These are phyloP conservation scores for Argyra leucocephala DNA, from an alignment of 2,888 invertebrate species.

Conservation along the genomic window DNA sequence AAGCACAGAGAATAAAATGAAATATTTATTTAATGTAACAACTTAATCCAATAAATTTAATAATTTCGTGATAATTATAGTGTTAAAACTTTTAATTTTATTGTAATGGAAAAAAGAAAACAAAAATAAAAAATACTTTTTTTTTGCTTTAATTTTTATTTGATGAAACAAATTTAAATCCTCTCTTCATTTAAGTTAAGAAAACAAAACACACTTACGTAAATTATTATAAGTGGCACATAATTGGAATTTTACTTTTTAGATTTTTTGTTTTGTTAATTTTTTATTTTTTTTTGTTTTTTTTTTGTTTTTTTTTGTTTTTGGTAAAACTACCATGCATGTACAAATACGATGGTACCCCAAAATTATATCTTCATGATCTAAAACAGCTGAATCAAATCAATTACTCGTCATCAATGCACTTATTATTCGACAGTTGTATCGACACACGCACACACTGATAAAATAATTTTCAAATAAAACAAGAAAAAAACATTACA, in stretches of 20 bases:
- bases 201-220: neutral
- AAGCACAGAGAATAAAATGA: too few relatives aligned
- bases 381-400: neutral
- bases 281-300: too few relatives aligned
- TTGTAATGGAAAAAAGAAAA: neutral
- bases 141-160: too few relatives aligned
- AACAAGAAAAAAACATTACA: constrained; percentile 19
- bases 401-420: constrained; percentile 20
- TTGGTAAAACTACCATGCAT: too few relatives aligned
- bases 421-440: constrained; percentile 37
- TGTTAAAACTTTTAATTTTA: neutral
- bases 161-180: neutral
- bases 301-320: too few relatives aligned
- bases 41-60: neutral
- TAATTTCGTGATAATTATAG: neutral
- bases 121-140: too few relatives aligned
- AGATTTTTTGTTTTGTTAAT: neutral
- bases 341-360: too few relatives aligned
- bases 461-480: constrained; percentile 36
- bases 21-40: too few relatives aligned
- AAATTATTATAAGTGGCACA: neutral
- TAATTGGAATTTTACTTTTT: too few relatives aligned
- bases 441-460: constrained; percentile 33
- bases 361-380: neutral
- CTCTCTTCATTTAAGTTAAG: neutral